Evolutionary conservation across 1,140 invertebrate species (phyloP).

Genomic region (Caerostris extrusa): DNA sequence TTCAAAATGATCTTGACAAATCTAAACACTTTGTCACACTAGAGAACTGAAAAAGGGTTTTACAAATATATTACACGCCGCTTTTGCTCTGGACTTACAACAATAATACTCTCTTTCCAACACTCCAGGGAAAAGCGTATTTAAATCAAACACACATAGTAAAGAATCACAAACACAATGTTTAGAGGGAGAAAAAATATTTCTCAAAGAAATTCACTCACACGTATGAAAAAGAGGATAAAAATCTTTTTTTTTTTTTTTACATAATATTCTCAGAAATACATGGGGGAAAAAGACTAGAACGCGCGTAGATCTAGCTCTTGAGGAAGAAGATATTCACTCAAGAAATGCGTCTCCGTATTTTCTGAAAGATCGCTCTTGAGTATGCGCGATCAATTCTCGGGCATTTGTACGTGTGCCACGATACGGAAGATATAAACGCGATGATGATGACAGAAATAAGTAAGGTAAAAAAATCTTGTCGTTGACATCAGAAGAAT

Average conservation of each 20-base stretch:
- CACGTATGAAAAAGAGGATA: slow-evolving; percentile 43
- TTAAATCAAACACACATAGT: slow-evolving; percentile 55
- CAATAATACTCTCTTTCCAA: background rate
- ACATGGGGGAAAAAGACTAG: background rate
- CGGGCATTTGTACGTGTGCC: slow-evolving; percentile 52
- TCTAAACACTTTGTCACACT: background rate
- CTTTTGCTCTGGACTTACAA: slow-evolving; percentile 3
- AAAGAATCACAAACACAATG: slow-evolving; percentile 16
- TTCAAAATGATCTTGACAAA: slow-evolving; percentile 10
- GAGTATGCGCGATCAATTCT: slow-evolving; percentile 51
- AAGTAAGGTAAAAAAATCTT: background rate
- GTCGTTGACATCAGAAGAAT: slow-evolving; percentile 39
- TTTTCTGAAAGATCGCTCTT: slow-evolving; percentile 30
- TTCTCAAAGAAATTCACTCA: slow-evolving; percentile 43
- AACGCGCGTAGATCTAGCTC: too few relatives aligned
- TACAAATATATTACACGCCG: slow-evolving; percentile 32
- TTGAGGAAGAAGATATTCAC: slow-evolving; percentile 34
- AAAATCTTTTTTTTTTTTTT: background rate
- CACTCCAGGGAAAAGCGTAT: background rate
- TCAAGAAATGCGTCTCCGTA: background rate
- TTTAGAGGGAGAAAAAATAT: slow-evolving; percentile 51
- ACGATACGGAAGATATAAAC: slow-evolving; percentile 44
- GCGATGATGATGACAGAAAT: slow-evolving; percentile 6
- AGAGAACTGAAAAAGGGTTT: background rate
- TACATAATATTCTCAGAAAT: slow-evolving; percentile 25